phyloP scores from a whole-genome alignment of 2,888 invertebrate species.

The Trissoscelio sp. region DNA sequence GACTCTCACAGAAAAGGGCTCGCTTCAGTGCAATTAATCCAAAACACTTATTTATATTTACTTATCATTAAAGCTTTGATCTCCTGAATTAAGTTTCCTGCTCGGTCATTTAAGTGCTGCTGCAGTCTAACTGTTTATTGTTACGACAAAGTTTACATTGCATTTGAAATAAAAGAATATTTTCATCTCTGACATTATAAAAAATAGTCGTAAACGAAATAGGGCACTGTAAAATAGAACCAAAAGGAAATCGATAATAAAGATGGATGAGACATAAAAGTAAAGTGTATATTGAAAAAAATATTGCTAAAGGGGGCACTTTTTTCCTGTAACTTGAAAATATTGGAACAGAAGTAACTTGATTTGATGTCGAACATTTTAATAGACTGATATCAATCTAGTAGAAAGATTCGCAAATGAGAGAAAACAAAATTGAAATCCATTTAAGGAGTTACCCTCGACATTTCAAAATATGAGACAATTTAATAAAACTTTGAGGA shows the following conservation, averaged over 20 bases:
- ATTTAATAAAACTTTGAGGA: too few relatives aligned
- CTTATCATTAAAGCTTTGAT: constrained; percentile 21
- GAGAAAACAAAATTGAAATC: too few relatives aligned
- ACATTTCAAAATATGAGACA: too few relatives aligned
- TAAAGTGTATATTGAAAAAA: not conserved
- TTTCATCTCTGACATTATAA: not conserved
- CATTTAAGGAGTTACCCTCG: too few relatives aligned
- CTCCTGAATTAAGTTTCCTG: not conserved
- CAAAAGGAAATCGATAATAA: not conserved
- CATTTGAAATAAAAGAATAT: not conserved
- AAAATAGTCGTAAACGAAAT: not conserved
- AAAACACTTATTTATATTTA: constrained; percentile 20
- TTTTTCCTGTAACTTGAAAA: not conserved
- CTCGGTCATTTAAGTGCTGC: constrained; percentile 14
- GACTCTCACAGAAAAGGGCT: not conserved
- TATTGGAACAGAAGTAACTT: not conserved
- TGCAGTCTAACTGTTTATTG: not conserved
- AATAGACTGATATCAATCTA: too few relatives aligned
- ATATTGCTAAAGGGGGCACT: not conserved
- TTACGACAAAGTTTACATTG: not conserved
- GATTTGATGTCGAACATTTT: too few relatives aligned
- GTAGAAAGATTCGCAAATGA: too few relatives aligned
- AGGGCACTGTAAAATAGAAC: not conserved
- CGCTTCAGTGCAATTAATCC: constrained; percentile 8
- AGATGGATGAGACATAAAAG: not conserved